phyloP scores from a whole-genome alignment of 2,888 invertebrate genomes.

The Tinea pellionella region DNA sequence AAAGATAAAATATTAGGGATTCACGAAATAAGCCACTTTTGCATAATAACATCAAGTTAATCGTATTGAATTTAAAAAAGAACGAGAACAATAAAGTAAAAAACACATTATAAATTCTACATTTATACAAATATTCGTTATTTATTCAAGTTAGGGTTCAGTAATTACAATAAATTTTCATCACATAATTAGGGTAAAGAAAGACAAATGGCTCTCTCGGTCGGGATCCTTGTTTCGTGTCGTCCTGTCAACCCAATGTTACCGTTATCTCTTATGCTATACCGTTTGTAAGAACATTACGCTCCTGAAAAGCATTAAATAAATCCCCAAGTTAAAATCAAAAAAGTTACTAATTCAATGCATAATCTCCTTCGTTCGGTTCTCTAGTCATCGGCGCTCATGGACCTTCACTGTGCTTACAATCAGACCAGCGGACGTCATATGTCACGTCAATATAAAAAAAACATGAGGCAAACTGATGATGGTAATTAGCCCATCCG shows the following conservation, averaged over 20 bases:
- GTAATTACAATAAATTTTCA: constrained; percentile 47
- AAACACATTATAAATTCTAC: not conserved
- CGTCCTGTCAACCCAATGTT: constrained; percentile 18
- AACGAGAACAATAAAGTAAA: not conserved
- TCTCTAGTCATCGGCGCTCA: too few relatives aligned
- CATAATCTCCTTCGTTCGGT: not conserved
- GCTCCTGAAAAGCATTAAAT: not conserved
- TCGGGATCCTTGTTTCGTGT: constrained; percentile 20
- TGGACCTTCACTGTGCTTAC: too few relatives aligned
- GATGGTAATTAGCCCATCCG: too few relatives aligned
- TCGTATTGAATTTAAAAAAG: not conserved
- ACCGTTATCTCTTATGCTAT: constrained; percentile 12
- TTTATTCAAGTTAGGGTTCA: constrained; percentile 30
- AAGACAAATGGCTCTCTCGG: constrained; percentile 48
- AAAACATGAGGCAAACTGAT: too few relatives aligned
- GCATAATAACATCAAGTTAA: too few relatives aligned
- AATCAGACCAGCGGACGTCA: too few relatives aligned
- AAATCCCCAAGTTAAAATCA: not conserved
- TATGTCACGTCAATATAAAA: too few relatives aligned
- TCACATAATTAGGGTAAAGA: constrained; percentile 53
- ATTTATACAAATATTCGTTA: constrained; percentile 22
- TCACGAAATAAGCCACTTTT: too few relatives aligned
- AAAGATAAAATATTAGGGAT: too few relatives aligned
- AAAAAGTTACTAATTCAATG: not conserved
- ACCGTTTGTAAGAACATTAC: not conserved